A percentile compares a stretch with the other conserved stretches of the same genome.
Conservation (phyloP, 2,113 vertebrate species). For the Macrotus californicus region DNA sequence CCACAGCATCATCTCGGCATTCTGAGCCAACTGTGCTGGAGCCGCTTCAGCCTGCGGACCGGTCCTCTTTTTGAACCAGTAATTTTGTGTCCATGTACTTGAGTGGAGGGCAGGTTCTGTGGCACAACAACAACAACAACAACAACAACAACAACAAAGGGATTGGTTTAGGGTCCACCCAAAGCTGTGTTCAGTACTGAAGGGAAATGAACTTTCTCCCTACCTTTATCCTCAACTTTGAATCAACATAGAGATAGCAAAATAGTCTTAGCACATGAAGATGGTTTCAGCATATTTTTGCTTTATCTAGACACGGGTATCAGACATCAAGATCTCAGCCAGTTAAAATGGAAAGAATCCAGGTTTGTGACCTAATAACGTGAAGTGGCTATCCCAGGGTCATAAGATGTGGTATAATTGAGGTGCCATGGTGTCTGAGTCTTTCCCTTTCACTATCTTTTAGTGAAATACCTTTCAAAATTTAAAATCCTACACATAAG, state of each 20-base stretch:
- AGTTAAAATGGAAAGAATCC: not conserved
- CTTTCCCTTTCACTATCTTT: not conserved
- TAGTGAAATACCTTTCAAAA: not conserved
- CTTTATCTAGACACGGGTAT: not conserved
- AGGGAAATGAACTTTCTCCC: not conserved
- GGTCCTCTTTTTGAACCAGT: not conserved
- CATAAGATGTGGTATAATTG: not conserved
- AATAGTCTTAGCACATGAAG: not conserved
- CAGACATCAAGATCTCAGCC: not conserved
- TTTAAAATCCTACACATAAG: not conserved
- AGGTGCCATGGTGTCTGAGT: not conserved
- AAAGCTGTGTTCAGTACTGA: not conserved
- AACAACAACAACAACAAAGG: no score
- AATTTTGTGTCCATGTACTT: not conserved
- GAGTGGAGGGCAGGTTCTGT: not conserved
- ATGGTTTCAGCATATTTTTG: not conserved
- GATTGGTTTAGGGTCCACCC: not conserved
- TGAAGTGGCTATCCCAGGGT: not conserved
- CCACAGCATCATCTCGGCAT: not conserved
- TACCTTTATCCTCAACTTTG: not conserved
- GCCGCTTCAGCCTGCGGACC: accelerated
- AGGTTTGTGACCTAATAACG: not conserved
- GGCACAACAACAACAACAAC: no score
- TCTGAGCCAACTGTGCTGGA: not conserved
- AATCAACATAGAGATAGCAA: not conserved